phyloP scores from a whole-genome alignment of 2,113 vertebrate species.

The Tursiops truncatus region DNA sequence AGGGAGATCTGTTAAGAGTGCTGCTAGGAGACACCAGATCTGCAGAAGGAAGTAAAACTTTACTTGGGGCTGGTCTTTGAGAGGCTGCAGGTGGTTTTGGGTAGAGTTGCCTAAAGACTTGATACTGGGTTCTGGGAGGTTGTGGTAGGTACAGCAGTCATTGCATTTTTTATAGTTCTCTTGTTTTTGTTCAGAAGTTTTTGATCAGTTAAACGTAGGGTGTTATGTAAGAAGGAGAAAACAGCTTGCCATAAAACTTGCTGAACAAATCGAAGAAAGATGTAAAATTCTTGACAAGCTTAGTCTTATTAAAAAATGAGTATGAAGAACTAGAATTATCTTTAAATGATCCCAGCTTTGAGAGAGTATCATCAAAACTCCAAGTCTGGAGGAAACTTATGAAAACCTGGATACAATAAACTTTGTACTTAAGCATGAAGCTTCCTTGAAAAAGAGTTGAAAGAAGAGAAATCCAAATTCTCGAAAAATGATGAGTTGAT shows the following conservation, averaged over 20 bases:
- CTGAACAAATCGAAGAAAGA: conserved; percentile 12
- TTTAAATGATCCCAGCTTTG: not conserved
- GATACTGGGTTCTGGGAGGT: not conserved
- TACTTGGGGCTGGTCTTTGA: not conserved
- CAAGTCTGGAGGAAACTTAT: not conserved
- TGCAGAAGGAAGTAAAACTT: not conserved
- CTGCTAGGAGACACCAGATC: not conserved
- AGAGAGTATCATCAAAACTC: not conserved
- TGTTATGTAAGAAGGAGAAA: conserved; percentile 11
- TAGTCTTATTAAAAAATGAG: conserved; percentile 20
- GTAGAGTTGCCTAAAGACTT: not conserved
- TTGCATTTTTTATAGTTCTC: not conserved
- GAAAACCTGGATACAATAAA: not conserved
- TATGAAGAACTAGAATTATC: not conserved
- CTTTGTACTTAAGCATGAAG: not conserved
- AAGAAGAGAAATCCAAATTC: not conserved
- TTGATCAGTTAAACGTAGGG: not conserved
- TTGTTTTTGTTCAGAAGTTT: conserved; percentile 1
- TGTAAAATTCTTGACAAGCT: conserved; percentile 26
- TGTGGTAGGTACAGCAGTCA: not conserved
- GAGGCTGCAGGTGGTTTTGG: not conserved
- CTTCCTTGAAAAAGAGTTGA: conserved; percentile 1
- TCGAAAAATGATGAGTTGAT: not conserved
- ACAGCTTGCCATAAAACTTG: conserved; percentile 5
- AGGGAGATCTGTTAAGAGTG: not conserved